Base-by-base conservation (phyloP, 2,888 invertebrate species). In the Amaurobius ferox region DNA sequence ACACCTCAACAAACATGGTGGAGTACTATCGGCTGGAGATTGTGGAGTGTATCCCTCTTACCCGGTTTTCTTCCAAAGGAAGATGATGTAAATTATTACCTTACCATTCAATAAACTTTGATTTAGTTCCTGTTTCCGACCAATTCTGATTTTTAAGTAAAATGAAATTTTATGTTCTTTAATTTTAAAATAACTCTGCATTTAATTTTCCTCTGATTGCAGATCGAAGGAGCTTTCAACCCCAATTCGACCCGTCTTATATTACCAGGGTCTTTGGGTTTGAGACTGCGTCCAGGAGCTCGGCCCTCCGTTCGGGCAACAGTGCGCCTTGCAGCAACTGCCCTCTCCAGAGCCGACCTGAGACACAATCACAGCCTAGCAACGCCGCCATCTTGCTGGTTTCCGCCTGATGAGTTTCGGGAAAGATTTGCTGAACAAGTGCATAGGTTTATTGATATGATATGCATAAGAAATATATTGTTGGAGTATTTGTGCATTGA, bases 321-420 rank as follows among this genome's bases (percentile, higher is more conserved):
- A 35, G 81, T 79, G 1, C 28, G 32, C 23, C 67, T 79, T 23
- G 72, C 70, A 1, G 74, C 71, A 30, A 23, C 29, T 11, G 74
- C 88, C 32, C 77, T 88, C 13, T 80, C 78, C n/a, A 26, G 39
- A 23, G 28, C 62, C 11, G 72, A 86, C 64, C 48, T 88, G 35
- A 72, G 68, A 39, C 87, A 73, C 48, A 88, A 88, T 76, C 85
- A 87, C 28, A 85, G 80, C 29, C 19, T 55, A 55, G 19, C 55
- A 1, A 55, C 55, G 68, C 74, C 26, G 78, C 80, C 19, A 68
- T 88, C 73, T 9, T 88, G 88, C 78, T 88, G 88, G 88, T 88
- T 87, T 35, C 83, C 78, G 11, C 79, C 87, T n/a, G 73, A 67
- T 11, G 72, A 74, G 19, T 64, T 39, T 13, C 66, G 88, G 28